Evolutionary conservation across 2,113 vertebrate species (phyloP).

Genomic region (Verasper variegatus): DNA sequence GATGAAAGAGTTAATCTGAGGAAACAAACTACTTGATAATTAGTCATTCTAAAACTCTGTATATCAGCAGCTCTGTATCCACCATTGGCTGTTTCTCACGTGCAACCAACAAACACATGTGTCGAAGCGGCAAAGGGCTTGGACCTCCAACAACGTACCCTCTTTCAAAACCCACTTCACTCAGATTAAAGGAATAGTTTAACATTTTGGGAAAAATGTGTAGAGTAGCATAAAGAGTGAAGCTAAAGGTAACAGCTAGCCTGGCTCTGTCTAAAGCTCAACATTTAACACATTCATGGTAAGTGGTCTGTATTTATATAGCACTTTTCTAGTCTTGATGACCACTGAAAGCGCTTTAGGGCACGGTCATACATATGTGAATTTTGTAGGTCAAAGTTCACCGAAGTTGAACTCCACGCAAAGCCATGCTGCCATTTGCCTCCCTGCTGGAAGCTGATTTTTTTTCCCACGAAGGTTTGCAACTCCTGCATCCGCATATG

Average conservation of each 20-base stretch:
- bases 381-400: too few species aligned
- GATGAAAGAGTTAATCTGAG: neutral
- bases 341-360: too few species aligned
- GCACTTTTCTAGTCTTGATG: too few species aligned
- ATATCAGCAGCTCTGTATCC: constrained; percentile 51
- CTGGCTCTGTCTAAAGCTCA: neutral
- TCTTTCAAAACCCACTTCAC: too few species aligned
- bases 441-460: too few species aligned
- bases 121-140: constrained; percentile 66
- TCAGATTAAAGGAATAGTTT: constrained; percentile 8
- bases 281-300: too few species aligned
- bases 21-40: neutral
- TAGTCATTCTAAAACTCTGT: constrained; percentile 35
- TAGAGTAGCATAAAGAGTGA: neutral
- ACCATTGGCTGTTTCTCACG: constrained; percentile 39
- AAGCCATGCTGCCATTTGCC: too few species aligned
- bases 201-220: neutral
- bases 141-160: constrained; percentile 5
- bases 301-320: too few species aligned
- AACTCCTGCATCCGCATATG: too few species aligned
- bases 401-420: too few species aligned
- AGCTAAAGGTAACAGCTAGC: neutral
- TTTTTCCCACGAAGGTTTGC: too few species aligned
- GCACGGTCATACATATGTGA: too few species aligned
- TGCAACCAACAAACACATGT: constrained; percentile 32